Conservation (phyloP, 2,797 vertebrate species). For the Schizothorax lantsangensis region DNA sequence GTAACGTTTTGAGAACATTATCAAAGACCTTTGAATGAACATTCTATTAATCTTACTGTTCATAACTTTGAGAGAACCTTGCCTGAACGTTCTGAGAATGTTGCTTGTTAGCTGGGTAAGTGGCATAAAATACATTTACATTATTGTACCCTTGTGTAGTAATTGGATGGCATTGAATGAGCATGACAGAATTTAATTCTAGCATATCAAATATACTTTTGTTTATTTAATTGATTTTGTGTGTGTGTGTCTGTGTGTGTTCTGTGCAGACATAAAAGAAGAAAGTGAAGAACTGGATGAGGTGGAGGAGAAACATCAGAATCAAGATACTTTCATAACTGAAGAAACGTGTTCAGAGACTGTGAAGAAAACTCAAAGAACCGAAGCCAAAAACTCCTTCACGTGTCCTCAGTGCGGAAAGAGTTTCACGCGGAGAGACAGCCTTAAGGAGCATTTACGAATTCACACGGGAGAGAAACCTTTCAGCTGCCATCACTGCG, state of each 20-base stretch:
- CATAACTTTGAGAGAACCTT: too few relatives aligned
- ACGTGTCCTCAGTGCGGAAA: neutral
- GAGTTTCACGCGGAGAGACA: neutral
- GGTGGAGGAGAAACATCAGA: neutral
- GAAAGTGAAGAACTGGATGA: neutral
- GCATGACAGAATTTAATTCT: neutral
- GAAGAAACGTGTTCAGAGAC: neutral
- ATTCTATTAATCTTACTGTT: too few relatives aligned
- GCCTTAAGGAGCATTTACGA: neutral
- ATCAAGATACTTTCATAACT: neutral
- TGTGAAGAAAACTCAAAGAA: neutral
- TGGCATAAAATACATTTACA: neutral
- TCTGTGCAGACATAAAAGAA: neutral
- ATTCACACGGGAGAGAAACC: slow-evolving; percentile 26
- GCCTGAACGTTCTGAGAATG: neutral
- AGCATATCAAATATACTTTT: neutral
- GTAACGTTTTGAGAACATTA: neutral
- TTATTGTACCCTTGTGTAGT: neutral
- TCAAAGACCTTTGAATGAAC: neutral
- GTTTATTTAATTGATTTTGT: neutral
- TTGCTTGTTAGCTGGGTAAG: neutral
- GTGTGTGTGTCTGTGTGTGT: neutral
- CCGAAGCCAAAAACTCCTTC: neutral
- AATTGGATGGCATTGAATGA: too few relatives aligned
- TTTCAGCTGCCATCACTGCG: neutral